These are phyloP conservation scores for Leptopilina boulardi DNA, from an alignment of 1,140 invertebrate genomes.

Conservation along the genomic window DNA sequence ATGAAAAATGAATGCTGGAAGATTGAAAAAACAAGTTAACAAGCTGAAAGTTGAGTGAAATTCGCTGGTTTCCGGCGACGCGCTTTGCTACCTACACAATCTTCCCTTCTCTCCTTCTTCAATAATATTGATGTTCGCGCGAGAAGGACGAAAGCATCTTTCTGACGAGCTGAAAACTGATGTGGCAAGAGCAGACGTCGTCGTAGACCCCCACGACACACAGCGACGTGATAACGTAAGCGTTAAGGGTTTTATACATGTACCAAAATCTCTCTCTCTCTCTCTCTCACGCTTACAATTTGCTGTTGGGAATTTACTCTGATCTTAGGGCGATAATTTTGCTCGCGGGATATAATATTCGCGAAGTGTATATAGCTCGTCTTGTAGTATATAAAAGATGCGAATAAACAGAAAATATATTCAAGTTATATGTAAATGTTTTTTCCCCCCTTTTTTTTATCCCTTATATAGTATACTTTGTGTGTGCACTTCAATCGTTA, in stretches of 20 bases:
- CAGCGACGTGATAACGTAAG: conserved; percentile 12
- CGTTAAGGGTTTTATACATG: not conserved
- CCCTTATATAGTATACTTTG: not conserved
- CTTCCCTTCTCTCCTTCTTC: conserved; percentile 15
- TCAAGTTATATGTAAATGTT: conserved; percentile 24
- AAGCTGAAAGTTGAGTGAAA: conserved; percentile 19
- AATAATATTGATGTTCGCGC: conserved; percentile 30
- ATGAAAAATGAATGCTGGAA: not conserved
- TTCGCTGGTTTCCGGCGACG: not conserved
- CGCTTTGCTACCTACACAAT: conserved; percentile 30
- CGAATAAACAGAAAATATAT: not conserved
- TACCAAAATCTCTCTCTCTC: conserved; percentile 12
- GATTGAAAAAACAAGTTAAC: conserved; percentile 26
- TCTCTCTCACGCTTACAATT: conserved; percentile 8
- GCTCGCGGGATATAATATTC: not conserved
- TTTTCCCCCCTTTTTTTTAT: not conserved
- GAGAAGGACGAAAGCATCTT: conserved; percentile 25
- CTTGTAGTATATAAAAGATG: not conserved
- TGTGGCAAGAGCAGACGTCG: conserved; percentile 30
- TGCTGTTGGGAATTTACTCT: conserved; percentile 21
- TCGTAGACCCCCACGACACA: not conserved
- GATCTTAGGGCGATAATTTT: conserved; percentile 25
- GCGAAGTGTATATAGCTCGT: not conserved
- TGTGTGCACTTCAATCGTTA: conserved; percentile 4
- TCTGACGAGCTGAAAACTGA: conserved; percentile 26